phyloP scores from a whole-genome alignment of 2,888 invertebrate genomes.

The Lasioglossum malachurum region DNA sequence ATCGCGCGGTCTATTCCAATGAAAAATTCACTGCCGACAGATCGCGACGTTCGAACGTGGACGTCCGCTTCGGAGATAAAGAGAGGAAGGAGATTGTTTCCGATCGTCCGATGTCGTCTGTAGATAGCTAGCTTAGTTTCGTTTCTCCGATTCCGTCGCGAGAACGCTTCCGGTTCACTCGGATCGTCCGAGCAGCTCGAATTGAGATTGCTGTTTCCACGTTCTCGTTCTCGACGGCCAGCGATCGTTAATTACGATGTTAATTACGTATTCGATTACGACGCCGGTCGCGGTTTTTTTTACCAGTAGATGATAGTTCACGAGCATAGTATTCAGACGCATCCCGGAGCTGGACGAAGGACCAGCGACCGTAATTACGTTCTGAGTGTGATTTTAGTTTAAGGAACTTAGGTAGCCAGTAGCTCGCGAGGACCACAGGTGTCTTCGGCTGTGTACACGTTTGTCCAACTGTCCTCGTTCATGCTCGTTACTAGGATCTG shows the following conservation, averaged over 20 bases:
- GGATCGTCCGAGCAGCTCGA: background rate
- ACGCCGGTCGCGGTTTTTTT: background rate
- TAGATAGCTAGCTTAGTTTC: constrained; percentile 6
- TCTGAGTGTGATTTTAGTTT: constrained; percentile 83
- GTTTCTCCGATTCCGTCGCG: background rate
- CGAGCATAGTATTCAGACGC: constrained; percentile 13
- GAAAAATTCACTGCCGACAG: constrained; percentile 68
- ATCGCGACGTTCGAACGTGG: constrained; percentile 25
- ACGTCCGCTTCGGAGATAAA: background rate
- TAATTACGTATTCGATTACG: background rate
- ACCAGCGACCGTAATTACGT: constrained; percentile 70
- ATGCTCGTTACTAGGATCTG: background rate
- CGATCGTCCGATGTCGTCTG: background rate
- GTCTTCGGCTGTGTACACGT: constrained; percentile 19
- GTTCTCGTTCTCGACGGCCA: background rate
- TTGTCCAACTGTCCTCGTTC: background rate
- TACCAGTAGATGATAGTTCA: constrained; percentile 2
- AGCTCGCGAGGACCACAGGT: constrained; percentile 44
- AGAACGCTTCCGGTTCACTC: background rate
- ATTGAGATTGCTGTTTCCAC: background rate
- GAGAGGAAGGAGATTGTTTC: background rate
- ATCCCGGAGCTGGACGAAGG: constrained; percentile 29
- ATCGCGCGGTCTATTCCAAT: constrained; percentile 53
- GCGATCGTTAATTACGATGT: background rate
- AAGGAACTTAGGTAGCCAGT: constrained; percentile 70